Evolutionary conservation across 2,113 vertebrate species (phyloP).

Genomic region (Corythaeola cristata): DNA sequence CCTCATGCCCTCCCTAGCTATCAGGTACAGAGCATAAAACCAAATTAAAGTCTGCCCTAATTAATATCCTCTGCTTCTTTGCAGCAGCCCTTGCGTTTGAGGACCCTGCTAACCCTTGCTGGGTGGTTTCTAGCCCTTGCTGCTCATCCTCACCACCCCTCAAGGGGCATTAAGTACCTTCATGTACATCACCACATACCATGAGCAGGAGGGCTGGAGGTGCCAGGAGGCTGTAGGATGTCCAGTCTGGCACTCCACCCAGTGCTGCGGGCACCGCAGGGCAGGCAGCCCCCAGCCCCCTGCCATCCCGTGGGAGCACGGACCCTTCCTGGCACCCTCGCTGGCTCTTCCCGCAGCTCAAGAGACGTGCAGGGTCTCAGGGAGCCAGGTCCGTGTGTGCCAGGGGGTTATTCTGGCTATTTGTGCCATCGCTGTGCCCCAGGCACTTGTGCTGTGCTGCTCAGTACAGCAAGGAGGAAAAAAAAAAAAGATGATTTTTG

Average conservation of each 20-base stretch:
- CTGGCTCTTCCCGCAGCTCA: background rate
- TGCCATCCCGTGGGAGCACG: background rate
- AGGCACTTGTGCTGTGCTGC: background rate
- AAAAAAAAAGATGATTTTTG: background rate
- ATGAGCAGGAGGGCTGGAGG: background rate
- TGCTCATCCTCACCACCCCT: background rate
- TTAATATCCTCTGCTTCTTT: background rate
- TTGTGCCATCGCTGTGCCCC: background rate
- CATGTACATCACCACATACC: no score
- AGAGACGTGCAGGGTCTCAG: background rate
- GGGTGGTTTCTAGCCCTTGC: background rate
- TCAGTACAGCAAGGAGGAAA: background rate
- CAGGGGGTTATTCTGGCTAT: accelerated
- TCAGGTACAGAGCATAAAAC: background rate
- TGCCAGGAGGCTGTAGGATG: no score
- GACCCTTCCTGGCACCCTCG: background rate
- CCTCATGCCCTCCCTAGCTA: background rate
- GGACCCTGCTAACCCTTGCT: background rate
- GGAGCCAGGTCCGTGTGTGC: background rate
- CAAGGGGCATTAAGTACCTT: background rate
- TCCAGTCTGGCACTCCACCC: no score
- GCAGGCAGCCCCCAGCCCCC: background rate
- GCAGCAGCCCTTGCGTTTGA: background rate
- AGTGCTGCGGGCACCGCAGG: background rate
- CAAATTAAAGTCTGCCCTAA: background rate